Base-by-base conservation (phyloP, 2,888 invertebrate species). In the Sthenelais limicola region DNA sequence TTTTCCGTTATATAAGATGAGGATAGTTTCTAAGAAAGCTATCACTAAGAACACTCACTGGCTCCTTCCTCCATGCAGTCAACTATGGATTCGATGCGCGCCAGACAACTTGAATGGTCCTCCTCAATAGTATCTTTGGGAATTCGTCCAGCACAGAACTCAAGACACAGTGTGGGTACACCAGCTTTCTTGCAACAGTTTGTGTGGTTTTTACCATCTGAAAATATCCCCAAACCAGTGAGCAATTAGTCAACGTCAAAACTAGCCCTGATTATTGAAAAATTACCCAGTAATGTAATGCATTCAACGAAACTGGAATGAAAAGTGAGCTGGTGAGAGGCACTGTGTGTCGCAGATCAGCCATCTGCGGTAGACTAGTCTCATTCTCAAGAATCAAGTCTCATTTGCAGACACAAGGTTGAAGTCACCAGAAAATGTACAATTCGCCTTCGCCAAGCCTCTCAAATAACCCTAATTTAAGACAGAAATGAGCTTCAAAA, bases 11-110 rank as follows among this genome's bases (percentile, higher is more conserved):
- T n/a, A n/a, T n/a, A n/a, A n/a, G n/a, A n/a, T n/a, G n/a, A n/a
- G n/a, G n/a, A n/a, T n/a, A n/a, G n/a, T n/a, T n/a, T n/a, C n/a
- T n/a, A n/a, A n/a, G n/a, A n/a, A n/a, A n/a, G n/a, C n/a, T n/a
- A n/a, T n/a, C 43, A 43, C 9, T 15, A 43, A 43, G 43, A 15
- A 15, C 9, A 26, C 66, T 35, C 30, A 73, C 73, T 56, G 33
- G 68, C 51, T 1, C 73, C 73, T 26, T 73, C 73, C 68, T 73
- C 73, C 73, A 73, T 68, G 47, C 73, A 73, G 2, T 1, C 12
- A n/a, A 68, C 62, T 0, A 73, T 73, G 1, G n/a, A n/a, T 18
- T 51, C 48, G 24, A 73, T 26, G 18, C 47, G n/a, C 9, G 21
- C n/a, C 26, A 73, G 15, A 28, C 73, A 73, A 18, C 26, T 33